Evolutionary conservation across 2,797 vertebrate species (phyloP).

Genomic region (Acanthurus lineatus): DNA sequence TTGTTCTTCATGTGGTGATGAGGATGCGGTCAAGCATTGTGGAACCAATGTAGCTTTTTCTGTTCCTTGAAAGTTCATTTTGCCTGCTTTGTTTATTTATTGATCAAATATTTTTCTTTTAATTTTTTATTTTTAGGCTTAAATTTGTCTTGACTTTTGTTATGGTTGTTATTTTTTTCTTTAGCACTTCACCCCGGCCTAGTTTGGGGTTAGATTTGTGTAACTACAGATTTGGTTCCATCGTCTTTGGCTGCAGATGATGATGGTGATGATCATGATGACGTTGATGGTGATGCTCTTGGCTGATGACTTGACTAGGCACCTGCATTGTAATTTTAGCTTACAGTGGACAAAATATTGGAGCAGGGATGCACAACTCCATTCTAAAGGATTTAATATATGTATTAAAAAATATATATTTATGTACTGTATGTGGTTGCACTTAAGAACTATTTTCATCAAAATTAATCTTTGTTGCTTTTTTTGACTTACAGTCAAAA

Average conservation of each 20-base stretch:
- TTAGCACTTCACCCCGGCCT: conserved; percentile 84
- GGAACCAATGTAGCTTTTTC: conserved; percentile 73
- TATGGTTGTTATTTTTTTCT: conserved; percentile 37
- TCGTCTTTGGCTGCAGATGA: conserved; percentile 93
- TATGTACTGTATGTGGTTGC: background rate
- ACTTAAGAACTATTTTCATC: background rate
- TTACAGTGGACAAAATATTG: conserved; percentile 14
- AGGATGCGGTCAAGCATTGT: conserved; percentile 90
- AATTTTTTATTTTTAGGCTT: conserved; percentile 24
- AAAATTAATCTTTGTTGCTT: no score
- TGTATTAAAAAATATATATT: background rate
- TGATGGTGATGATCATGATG: conserved; percentile 81
- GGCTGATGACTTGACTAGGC: conserved; percentile 88
- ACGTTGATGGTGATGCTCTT: conserved; percentile 79
- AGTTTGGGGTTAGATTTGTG: conserved; percentile 78
- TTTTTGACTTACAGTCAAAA: no score
- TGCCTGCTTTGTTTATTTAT: conserved; percentile 43
- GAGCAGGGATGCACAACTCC: conserved; percentile 72
- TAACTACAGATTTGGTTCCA: conserved; percentile 87
- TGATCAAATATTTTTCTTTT: conserved; percentile 49
- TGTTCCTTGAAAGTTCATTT: conserved; percentile 39
- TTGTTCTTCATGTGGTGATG: conserved; percentile 89
- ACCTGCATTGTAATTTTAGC: conserved; percentile 90
- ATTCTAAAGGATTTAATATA: background rate
- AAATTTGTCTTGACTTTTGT: conserved; percentile 57